phyloP scores from a whole-genome alignment of 2,113 vertebrate species.

The Alces alces region DNA sequence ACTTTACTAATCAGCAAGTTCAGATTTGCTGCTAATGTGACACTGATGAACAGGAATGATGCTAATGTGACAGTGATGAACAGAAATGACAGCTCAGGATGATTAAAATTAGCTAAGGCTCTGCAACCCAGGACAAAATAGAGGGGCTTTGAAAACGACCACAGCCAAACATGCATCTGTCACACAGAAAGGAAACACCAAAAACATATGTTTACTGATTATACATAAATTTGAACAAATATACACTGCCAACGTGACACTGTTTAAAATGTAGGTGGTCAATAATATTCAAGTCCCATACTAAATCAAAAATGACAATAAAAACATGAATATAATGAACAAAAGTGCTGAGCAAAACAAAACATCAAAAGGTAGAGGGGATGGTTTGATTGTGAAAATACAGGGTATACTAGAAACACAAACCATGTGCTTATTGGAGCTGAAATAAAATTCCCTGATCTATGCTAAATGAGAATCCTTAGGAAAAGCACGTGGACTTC shows the following conservation, averaged over 20 bases:
- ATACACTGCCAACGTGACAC: conserved; percentile 4
- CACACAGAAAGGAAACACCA: conserved; percentile 51
- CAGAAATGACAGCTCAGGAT: conserved; percentile 84
- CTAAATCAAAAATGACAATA: conserved; percentile 44
- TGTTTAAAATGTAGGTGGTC: conserved; percentile 16
- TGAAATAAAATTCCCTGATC: neutral
- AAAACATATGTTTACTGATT: conserved; percentile 52
- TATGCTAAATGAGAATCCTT: neutral
- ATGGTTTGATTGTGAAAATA: neutral
- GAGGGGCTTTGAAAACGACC: neutral
- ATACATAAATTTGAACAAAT: conserved; percentile 37
- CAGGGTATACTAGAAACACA: neutral
- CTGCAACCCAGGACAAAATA: conserved; percentile 58
- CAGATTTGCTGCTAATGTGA: conserved; percentile 89
- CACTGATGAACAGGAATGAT: conserved; percentile 85
- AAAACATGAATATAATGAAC: neutral
- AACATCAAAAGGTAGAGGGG: neutral
- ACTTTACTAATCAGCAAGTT: conserved; percentile 90
- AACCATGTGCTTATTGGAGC: neutral
- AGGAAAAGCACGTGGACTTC: neutral
- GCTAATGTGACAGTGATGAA: conserved; percentile 90
- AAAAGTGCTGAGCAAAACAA: conserved; percentile 27
- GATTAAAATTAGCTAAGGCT: conserved; percentile 91
- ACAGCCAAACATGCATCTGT: neutral
- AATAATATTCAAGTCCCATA: conserved; percentile 41